A percentile compares a stretch with the other conserved stretches of the same genome.
Evolutionary conservation across 2,113 vertebrate genomes (phyloP).

Genomic region (Columba janthina): DNA sequence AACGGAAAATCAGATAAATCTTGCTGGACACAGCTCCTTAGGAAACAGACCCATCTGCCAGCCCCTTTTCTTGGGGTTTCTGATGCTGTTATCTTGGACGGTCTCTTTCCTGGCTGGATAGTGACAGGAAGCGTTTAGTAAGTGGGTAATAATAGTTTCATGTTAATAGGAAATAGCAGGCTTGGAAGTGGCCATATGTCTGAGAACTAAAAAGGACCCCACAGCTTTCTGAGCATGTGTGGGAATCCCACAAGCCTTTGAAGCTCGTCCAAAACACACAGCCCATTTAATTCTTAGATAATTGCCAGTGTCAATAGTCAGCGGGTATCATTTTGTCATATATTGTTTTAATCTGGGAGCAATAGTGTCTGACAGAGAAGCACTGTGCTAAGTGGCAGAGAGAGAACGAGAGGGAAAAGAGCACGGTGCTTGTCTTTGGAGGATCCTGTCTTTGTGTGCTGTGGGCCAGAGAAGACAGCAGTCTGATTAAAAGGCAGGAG

Average conservation of each 20-base stretch:
- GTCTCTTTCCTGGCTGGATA: slow-evolving; percentile 70
- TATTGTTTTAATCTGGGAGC: slow-evolving; percentile 84
- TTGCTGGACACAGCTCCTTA: neutral
- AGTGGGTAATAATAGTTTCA: slow-evolving; percentile 73
- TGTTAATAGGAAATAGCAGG: slow-evolving; percentile 64
- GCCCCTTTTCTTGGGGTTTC: slow-evolving; percentile 23
- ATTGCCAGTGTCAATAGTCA: slow-evolving; percentile 69
- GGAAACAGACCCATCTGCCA: slow-evolving; percentile 27
- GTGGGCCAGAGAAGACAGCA: neutral
- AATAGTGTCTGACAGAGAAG: slow-evolving; percentile 57
- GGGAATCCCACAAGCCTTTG: slow-evolving; percentile 70
- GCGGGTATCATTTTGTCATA: slow-evolving; percentile 68
- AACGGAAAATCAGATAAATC: slow-evolving; percentile 49
- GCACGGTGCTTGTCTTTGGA: neutral
- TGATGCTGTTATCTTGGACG: slow-evolving; percentile 58
- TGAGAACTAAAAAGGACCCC: slow-evolving; percentile 42
- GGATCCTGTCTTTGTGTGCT: neutral
- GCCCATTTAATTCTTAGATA: slow-evolving; percentile 60
- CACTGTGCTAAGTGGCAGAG: neutral
- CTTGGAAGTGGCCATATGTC: slow-evolving; percentile 45
- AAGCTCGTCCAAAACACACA: slow-evolving; percentile 62
- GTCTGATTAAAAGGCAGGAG: neutral
- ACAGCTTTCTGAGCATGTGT: slow-evolving; percentile 58
- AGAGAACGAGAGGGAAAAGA: neutral
- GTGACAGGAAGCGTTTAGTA: slow-evolving; percentile 63